A percentile compares a stretch with the other conserved stretches of the same genome.
Evolutionary conservation across 2,113 vertebrate species (phyloP).

Genomic region (Antechinus stuartii): DNA sequence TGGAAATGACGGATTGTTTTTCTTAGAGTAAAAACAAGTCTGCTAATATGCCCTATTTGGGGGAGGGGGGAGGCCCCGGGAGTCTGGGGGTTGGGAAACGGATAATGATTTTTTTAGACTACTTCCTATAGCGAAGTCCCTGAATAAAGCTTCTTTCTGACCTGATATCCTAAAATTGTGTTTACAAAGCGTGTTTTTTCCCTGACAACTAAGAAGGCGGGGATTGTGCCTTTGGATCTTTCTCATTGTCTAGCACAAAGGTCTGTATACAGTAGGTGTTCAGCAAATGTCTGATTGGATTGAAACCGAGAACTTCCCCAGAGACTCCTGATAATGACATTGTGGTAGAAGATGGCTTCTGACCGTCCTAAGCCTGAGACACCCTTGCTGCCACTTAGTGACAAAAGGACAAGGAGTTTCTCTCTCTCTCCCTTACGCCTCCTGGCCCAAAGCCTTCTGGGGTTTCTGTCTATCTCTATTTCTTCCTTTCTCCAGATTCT

Average conservation of each 20-base stretch:
- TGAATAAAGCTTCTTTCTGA: not conserved
- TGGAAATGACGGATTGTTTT: not conserved
- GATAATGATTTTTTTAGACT: not conserved
- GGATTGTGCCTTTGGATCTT: not conserved
- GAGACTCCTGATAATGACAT: not conserved
- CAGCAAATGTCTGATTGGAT: not conserved
- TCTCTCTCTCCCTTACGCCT: not conserved
- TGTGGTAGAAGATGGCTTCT: not conserved
- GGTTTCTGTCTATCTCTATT: not conserved
- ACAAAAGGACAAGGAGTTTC: not conserved
- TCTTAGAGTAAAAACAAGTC: not conserved
- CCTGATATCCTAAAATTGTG: not conserved
- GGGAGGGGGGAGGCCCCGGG: not conserved
- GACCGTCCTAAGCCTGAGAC: not conserved
- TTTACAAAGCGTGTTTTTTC: not conserved
- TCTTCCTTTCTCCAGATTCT: too few relatives aligned
- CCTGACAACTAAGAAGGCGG: not conserved
- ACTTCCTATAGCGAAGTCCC: not conserved
- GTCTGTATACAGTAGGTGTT: not conserved
- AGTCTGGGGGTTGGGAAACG: not conserved
- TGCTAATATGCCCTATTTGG: not conserved
- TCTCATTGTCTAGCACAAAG: not conserved
- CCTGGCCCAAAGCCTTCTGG: not conserved
- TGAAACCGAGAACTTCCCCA: not conserved
- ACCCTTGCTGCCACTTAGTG: not conserved